Base-by-base conservation (phyloP, 2,888 invertebrate species). In the Phyto melanocephala region DNA sequence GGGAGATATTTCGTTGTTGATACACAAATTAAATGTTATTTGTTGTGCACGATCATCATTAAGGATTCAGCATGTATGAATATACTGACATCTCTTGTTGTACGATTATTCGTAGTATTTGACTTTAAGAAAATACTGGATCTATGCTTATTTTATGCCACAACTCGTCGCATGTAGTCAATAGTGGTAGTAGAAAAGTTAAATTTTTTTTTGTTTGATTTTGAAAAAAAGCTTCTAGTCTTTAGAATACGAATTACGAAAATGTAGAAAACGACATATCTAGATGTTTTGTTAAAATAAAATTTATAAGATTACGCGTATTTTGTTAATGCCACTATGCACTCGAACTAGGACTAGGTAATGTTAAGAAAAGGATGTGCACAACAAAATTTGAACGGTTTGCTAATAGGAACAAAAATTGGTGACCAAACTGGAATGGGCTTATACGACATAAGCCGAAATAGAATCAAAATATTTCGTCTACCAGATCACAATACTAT, bases 1-100 rank as follows among this genome's bases (percentile, higher is more conserved):
- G 62, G 75, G 70, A 86, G 86, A 86, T 86, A 85, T 85, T 86
- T 84, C 72, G 80, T 72, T 70, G 56, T 47, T 81, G 86, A 86
- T 86, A 86, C 82, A 86, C 86, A 86, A 86, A 86, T 86, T 86
- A 85, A 86, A 86, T 85, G 86, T 85, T 86, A 86, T 86, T 86
- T 82, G 84, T 84, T 82, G 83, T 84, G 86, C 86, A 86, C 86
- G 86, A 86, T 85, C 85, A 80, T 86, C 86, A 85, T 86, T 85
- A 85, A 82, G 83, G 82, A 85, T 84, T 85, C 84, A 74, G 80
- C 24, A 37, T 74, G 62, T 65, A 40, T 10, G 47, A 54, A 45
- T 28, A 20, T 35, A 42, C 58, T 77, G 65, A 77, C 77, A 63
- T 76, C 37, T 70, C 37, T 45, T 63, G 54, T 56, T 58, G 35